Evolutionary conservation across 23 tunicate genomes (phyloP), one percentile per base, ranked within the genome.

Genomic region (Diplosoma virens): DNA sequence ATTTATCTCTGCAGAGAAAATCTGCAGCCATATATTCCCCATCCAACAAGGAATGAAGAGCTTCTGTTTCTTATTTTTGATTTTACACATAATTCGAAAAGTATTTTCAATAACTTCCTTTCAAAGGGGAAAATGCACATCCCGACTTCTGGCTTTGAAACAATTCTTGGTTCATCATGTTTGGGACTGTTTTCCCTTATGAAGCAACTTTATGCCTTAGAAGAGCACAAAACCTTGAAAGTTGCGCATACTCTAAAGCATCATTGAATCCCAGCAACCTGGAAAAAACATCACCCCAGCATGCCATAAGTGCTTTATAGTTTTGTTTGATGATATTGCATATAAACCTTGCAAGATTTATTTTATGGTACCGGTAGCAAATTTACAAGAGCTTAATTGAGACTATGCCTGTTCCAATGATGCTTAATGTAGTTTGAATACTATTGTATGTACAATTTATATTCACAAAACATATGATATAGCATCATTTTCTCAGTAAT

Each of bases 271-370:
- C 74, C 17, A 36, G 74, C 14, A 67, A 36, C 25, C 35, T 67
- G 3, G 50, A 3, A 9, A 22, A 26, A 29, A 67, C 74, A 11
- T 67, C 74, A 7, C 52, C 74, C 17, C 74, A 67, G 36, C 74
- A 67, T 67, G 74, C 74, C 2, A 16, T 67, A 14, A 67, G 74
- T 67, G n/a, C n/a, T n/a, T n/a, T n/a, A n/a, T n/a, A n/a, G n/a
- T n/a, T n/a, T n/a, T n/a, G n/a, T n/a, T n/a, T n/a, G n/a, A n/a
- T n/a, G n/a, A n/a, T n/a, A n/a, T n/a, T n/a, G n/a, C n/a, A n/a
- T n/a, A n/a, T n/a, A n/a, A n/a, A n/a, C n/a, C n/a, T n/a, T n/a
- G n/a, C n/a, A n/a, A n/a, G n/a, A n/a, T n/a, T n/a, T n/a, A n/a
- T n/a, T n/a, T n/a, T n/a, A n/a, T n/a, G n/a, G n/a, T n/a, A n/a